phyloP scores from a whole-genome alignment of 2,888 invertebrate genomes.

The Andrena dorsata region DNA sequence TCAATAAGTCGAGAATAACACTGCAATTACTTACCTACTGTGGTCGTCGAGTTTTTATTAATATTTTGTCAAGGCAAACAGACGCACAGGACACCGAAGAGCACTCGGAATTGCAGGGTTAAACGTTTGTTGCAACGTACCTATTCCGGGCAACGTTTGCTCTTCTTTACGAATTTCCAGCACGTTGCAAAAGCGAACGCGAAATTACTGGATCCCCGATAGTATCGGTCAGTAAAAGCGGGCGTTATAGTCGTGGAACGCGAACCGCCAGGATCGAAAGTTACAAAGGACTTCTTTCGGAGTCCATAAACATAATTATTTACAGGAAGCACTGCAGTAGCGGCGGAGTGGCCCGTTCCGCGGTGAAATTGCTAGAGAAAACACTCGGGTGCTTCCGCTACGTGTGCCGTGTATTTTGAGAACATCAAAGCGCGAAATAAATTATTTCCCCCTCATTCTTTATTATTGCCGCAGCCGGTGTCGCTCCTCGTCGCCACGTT shows the following conservation, averaged over 20 bases:
- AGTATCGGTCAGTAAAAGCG: conserved; percentile 33
- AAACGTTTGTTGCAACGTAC: conserved; percentile 12
- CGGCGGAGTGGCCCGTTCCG: conserved; percentile 25
- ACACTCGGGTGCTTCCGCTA: conserved; percentile 12
- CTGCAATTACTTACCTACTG: not conserved
- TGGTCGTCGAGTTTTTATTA: not conserved
- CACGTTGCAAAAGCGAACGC: conserved; percentile 22
- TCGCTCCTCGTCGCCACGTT: not conserved
- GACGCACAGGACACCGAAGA: not conserved
- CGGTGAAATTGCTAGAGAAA: conserved; percentile 39
- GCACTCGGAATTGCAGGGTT: not conserved
- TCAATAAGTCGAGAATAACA: too few relatives aligned
- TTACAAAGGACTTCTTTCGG: conserved; percentile 52
- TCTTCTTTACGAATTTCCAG: conserved; percentile 10
- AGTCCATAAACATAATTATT: conserved; percentile 70
- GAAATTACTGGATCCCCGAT: conserved; percentile 14
- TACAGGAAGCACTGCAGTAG: conserved; percentile 58
- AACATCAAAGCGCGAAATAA: conserved; percentile 27
- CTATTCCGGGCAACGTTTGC: conserved; percentile 11
- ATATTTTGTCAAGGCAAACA: not conserved
- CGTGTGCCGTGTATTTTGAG: not conserved
- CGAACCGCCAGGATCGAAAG: conserved; percentile 56
- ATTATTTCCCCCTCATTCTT: conserved; percentile 28
- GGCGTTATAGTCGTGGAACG: conserved; percentile 53
- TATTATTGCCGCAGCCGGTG: not conserved